These are phyloP conservation scores for Oncorhynchus clarkii DNA, from an alignment of 2,113 vertebrate genomes.

Conservation along the genomic window DNA sequence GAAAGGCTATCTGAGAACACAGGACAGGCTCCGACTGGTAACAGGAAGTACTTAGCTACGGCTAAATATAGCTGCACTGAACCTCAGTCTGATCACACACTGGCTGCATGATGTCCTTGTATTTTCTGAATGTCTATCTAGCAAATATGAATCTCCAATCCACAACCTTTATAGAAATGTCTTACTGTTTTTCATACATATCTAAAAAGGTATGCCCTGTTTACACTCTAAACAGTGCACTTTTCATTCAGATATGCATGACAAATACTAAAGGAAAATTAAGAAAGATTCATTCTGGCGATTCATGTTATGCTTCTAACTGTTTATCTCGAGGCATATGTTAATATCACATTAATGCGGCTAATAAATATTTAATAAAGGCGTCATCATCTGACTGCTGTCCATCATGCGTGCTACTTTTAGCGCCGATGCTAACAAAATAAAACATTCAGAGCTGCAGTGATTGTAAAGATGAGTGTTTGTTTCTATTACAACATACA, in stretches of 20 bases:
- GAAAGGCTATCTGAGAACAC: conserved; percentile 2
- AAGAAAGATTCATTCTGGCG: background rate
- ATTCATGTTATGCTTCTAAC: background rate
- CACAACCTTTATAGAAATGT: too few species aligned
- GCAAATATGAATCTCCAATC: too few species aligned
- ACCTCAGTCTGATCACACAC: background rate
- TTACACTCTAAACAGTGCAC: too few species aligned
- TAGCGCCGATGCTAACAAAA: background rate
- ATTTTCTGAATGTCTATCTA: too few species aligned
- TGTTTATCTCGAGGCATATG: background rate
- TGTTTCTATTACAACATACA: conserved; percentile 1
- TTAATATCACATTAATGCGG: background rate
- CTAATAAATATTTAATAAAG: background rate
- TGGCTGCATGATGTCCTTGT: background rate
- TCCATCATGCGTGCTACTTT: background rate
- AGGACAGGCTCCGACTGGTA: background rate
- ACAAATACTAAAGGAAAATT: too few species aligned
- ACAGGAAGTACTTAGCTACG: background rate
- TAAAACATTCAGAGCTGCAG: conserved; percentile 1
- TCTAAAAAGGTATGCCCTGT: too few species aligned
- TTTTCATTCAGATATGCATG: too few species aligned
- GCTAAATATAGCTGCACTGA: conserved; percentile 2
- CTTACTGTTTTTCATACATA: background rate
- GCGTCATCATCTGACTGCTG: background rate
- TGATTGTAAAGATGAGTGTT: background rate